phyloP scores from a whole-genome alignment of 1,140 invertebrate species.

The Trichomalopsis sarcophagae region DNA sequence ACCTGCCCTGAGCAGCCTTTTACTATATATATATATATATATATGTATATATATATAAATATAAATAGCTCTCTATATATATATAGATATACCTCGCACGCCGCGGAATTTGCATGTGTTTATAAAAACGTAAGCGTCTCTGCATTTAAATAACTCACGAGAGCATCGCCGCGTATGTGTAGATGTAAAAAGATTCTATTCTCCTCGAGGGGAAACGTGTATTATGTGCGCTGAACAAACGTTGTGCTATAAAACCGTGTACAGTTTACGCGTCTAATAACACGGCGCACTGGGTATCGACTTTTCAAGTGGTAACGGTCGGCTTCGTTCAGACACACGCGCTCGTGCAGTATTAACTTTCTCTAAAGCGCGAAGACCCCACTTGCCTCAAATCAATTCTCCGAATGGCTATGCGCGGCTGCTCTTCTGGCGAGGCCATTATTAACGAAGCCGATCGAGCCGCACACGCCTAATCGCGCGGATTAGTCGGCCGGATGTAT shows the following conservation, averaged over 20 bases:
- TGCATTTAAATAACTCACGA: not conserved
- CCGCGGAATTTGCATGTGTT: not conserved
- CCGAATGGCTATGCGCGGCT: not conserved
- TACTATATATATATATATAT: not conserved
- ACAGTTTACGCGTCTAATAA: not conserved
- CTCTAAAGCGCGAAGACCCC: not conserved
- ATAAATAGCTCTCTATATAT: too few species aligned
- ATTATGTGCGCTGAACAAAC: too few species aligned
- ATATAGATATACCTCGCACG: not conserved
- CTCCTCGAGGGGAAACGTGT: too few species aligned
- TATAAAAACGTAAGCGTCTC: not conserved
- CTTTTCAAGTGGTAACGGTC: too few species aligned
- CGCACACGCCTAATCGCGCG: not conserved
- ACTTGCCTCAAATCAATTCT: not conserved
- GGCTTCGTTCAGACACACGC: too few species aligned
- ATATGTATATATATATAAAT: too few species aligned
- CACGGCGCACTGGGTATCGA: too few species aligned
- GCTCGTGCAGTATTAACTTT: too few species aligned
- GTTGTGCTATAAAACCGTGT: too few species aligned
- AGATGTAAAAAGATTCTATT: not conserved
- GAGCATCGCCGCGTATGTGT: not conserved
- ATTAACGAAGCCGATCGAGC: constrained; percentile 3
- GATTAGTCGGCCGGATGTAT: constrained; percentile 13
- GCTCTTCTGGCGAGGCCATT: not conserved
- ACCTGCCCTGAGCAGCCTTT: not conserved